These are phyloP conservation scores for Apaloderma vittatum DNA, from an alignment of 2,113 vertebrate species.

Conservation along the genomic window DNA sequence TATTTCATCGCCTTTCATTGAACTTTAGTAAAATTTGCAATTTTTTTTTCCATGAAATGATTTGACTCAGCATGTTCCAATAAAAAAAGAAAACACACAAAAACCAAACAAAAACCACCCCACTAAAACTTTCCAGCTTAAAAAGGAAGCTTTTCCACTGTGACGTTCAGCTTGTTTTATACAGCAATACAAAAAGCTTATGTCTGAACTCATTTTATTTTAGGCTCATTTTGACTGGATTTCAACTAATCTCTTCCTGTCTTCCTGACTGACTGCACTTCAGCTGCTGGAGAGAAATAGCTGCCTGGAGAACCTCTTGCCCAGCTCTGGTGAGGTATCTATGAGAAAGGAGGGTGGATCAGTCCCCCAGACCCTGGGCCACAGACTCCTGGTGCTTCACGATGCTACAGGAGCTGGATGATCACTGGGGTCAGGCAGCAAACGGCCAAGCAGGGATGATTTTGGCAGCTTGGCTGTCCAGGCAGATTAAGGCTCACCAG, in stretches of 20 bases:
- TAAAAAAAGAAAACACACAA: background rate
- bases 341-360: background rate
- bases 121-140: background rate
- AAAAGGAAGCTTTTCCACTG: background rate
- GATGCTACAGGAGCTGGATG: rapidly evolving
- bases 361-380: background rate
- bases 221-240: background rate
- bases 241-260: background rate
- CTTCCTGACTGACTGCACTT: background rate
- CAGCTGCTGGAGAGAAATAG: background rate
- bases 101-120: rapidly evolving
- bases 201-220: background rate
- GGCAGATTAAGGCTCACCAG: background rate
- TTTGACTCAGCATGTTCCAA: background rate
- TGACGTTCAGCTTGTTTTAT: background rate
- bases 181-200: background rate
- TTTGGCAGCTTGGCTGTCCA: background rate
- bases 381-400: background rate
- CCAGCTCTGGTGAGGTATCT: background rate
- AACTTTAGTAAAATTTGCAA: background rate
- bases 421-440: background rate
- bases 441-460: rapidly evolving
- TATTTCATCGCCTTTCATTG: background rate
- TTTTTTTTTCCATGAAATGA: background rate
- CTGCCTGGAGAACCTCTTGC: background rate